Base-by-base conservation (phyloP, 2,888 invertebrate species). In the Sminthurides aquaticus region DNA sequence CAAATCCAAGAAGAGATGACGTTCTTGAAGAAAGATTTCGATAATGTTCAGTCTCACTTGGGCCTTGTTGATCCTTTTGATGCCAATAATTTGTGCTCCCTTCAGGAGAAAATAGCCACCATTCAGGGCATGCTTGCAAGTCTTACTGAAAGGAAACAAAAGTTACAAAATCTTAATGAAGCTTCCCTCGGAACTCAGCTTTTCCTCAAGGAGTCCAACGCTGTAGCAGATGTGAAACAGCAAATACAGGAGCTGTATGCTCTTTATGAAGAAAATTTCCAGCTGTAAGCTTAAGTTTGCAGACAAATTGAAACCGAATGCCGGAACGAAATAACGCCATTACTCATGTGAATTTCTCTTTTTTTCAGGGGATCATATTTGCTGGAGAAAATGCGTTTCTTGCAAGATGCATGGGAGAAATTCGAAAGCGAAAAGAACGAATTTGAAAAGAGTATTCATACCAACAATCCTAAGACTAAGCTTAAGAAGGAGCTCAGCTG, bases 191-290 rank as follows among this genome's bases (percentile, higher is more conserved):
- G 70, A 49, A 73, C 71, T 1, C 69, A 71, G 58, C 52, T 71
- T 34, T 66, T 71, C 60, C 62, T 71, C 20, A 67, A 71, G 49
- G 71, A 71, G 25, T 69, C 65, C 2, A 65, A 70, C 52, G 65
- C 65, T 20, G 68, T 70, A 22, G 57, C 65, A 8, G 69, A 70
- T 60, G 66, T 74, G 22, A 72, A 71, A 52, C 67, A 69, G 28
- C 74, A 74, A 57, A 56, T 74, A n/a, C 67, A 71, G 52, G 72
- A 73, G 65, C 64, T 74, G 24, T 74, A 74, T 67, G 64, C 69
- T 2, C 64, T 74, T n/a, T 74, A 74, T 57, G 74, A 74, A 57
- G 74, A 74, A 60, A 74, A 74, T 62, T 71, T 71, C 49, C 74
- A 74, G 59, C 62, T 74, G 72, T 72, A 69, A 71, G 72, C 66